A percentile compares a stretch with the other conserved stretches of the same genome.
Conservation (phyloP, 2,113 vertebrate species). For the Muscicapa adusta region DNA sequence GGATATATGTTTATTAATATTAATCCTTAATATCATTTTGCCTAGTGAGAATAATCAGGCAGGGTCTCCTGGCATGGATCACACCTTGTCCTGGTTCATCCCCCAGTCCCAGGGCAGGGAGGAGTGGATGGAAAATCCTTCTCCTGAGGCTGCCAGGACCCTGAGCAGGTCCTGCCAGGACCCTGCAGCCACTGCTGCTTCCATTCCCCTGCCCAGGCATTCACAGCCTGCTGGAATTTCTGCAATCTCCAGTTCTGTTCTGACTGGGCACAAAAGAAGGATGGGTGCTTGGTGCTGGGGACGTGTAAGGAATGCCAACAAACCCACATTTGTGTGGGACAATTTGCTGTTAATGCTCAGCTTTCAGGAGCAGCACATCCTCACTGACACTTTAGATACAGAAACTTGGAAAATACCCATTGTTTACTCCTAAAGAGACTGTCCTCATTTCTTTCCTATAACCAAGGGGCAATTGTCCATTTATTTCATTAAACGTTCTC, state of each 20-base stretch:
- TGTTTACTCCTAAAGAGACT: background rate
- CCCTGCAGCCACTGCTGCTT: background rate
- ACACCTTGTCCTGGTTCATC: background rate
- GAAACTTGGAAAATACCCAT: background rate
- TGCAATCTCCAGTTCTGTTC: background rate
- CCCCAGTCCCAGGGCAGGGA: background rate
- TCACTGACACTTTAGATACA: background rate
- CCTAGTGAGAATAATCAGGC: background rate
- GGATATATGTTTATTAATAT: conserved; percentile 57
- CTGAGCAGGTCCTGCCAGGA: background rate
- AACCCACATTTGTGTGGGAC: background rate
- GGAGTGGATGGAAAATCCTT: background rate
- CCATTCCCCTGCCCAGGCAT: background rate
- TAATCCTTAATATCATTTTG: conserved; percentile 38
- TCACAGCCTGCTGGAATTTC: background rate
- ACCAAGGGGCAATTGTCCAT: background rate
- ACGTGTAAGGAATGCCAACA: background rate
- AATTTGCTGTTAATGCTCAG: background rate
- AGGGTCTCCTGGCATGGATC: background rate
- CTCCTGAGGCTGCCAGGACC: background rate
- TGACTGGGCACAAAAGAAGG: background rate
- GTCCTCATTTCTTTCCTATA: background rate
- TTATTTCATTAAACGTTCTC: background rate
- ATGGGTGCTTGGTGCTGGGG: background rate
- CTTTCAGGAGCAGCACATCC: background rate